Percentiles rank a stretch among this genome's conserved stretches.
These are phyloP conservation scores for Calephelis perditalis DNA, from an alignment of 2,888 invertebrate species.

Conservation along the genomic window DNA sequence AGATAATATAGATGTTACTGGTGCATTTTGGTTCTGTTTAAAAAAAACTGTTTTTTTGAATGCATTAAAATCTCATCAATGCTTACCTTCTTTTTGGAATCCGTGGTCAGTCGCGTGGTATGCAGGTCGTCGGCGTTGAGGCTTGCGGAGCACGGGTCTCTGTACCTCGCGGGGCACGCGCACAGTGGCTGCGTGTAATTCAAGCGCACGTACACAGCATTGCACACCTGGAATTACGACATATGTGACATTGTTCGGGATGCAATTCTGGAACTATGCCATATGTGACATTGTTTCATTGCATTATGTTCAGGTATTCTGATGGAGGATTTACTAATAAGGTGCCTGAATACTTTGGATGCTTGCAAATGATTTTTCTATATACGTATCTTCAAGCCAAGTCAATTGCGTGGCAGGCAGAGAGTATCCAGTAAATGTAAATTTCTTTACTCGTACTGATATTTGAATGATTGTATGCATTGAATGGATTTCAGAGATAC, in stretches of 20 bases:
- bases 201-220: conserved; percentile 93
- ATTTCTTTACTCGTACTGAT: too few species aligned
- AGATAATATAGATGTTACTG: too few species aligned
- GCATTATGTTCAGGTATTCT: neutral
- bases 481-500: too few species aligned
- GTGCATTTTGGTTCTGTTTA: too few species aligned
- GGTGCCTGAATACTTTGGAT: too few species aligned
- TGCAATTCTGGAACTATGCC: conserved; percentile 83
- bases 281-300: neutral
- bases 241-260: neutral
- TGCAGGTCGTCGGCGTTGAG: conserved; percentile 94
- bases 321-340: too few species aligned
- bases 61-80: neutral
- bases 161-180: conserved; percentile 92
- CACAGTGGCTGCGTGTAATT: conserved; percentile 96
- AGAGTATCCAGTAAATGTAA: too few species aligned
- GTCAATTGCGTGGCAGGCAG: too few species aligned
- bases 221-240: conserved; percentile 83
- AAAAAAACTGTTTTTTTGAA: too few species aligned
- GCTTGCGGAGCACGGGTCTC: conserved; percentile 94
- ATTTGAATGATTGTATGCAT: too few species aligned
- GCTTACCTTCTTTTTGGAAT: conserved; percentile 88
- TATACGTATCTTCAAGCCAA: too few species aligned
- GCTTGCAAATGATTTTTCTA: too few species aligned
- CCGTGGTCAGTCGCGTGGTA: conserved; percentile 92